A percentile compares a stretch with the other conserved stretches of the same genome.
Evolutionary conservation across 35 echinoderm and acorn worm species (phyloP).

Genomic region (Nesometra sesokonis): DNA sequence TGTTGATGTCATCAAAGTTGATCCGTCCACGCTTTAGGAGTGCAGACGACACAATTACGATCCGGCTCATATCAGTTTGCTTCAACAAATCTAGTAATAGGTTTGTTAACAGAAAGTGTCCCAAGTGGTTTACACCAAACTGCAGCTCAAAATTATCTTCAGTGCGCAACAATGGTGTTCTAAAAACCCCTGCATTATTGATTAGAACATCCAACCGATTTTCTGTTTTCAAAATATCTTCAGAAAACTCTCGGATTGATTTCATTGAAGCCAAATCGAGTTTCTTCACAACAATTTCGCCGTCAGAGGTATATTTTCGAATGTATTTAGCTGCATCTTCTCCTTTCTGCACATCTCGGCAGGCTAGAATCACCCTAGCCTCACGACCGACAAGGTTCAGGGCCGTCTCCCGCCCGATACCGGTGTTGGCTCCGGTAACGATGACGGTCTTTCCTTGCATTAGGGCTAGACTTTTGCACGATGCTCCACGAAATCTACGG

Average conservation of each 20-base stretch:
- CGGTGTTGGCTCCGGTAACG: slow-evolving; percentile 78
- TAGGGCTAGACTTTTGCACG: slow-evolving; percentile 36
- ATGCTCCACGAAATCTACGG: slow-evolving; percentile 39
- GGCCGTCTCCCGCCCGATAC: slow-evolving; percentile 82
- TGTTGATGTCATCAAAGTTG: slow-evolving; percentile 51
- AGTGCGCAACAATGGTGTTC: slow-evolving; percentile 31
- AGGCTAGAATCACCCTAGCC: slow-evolving; percentile 89
- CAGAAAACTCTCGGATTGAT: slow-evolving; percentile 65
- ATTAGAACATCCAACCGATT: slow-evolving; percentile 59
- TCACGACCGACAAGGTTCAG: slow-evolving; percentile 48
- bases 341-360: slow-evolving; percentile 53
- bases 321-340: slow-evolving; percentile 58
- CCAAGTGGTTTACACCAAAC: slow-evolving; percentile 80
- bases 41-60: slow-evolving; percentile 67
- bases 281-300: slow-evolving; percentile 56
- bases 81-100: slow-evolving; percentile 50
- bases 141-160: slow-evolving; percentile 80
- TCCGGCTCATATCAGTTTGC: slow-evolving; percentile 50
- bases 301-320: neutral
- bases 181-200: slow-evolving; percentile 86
- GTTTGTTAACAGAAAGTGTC: slow-evolving; percentile 86
- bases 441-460: slow-evolving; percentile 78
- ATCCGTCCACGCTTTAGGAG: slow-evolving; percentile 71
- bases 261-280: slow-evolving; percentile 68
- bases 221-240: slow-evolving; percentile 55